Conservation (phyloP, 2,797 vertebrate genomes). For the Muraenolepis orangiensis region DNA sequence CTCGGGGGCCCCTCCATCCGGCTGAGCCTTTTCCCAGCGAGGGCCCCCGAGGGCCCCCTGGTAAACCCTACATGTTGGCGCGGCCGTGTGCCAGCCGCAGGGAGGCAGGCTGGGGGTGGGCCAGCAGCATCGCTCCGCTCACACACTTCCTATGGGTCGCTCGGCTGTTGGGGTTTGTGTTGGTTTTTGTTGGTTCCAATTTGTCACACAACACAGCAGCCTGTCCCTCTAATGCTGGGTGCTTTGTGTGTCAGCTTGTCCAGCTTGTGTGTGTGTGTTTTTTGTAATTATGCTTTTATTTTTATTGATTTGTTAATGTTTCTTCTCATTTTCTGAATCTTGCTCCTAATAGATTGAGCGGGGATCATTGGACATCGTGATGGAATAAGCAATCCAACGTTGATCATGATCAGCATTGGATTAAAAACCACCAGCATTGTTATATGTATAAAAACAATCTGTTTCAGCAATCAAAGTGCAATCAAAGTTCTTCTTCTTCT, state of each 20-base stretch:
- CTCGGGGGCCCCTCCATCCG: constrained; percentile 63
- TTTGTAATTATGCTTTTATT: not conserved
- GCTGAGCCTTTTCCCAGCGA: constrained; percentile 71
- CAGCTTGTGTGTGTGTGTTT: too few species aligned
- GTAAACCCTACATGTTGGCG: constrained; percentile 85
- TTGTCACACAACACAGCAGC: not conserved
- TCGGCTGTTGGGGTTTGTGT: too few species aligned
- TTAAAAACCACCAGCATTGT: not conserved
- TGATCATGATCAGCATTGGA: not conserved
- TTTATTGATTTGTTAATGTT: constrained; percentile 8
- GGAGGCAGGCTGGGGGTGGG: constrained; percentile 65
- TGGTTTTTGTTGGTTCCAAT: constrained; percentile 29
- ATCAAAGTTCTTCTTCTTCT: too few species aligned
- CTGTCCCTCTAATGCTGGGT: not conserved
- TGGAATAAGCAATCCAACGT: not conserved
- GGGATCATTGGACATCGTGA: not conserved
- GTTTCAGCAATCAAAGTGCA: not conserved
- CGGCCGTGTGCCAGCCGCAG: constrained; percentile 61
- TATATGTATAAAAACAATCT: too few species aligned
- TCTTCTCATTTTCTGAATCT: constrained; percentile 40
- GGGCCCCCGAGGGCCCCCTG: constrained; percentile 72
- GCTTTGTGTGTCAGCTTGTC: not conserved
- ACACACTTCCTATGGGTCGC: constrained; percentile 61
- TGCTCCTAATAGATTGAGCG: constrained; percentile 14
- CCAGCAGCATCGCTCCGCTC: constrained; percentile 69